Percentiles rank a stretch among this genome's conserved stretches.
These are phyloP conservation scores for Plebejus anna DNA, from an alignment of 2,888 invertebrate genomes.

Conservation along the genomic window DNA sequence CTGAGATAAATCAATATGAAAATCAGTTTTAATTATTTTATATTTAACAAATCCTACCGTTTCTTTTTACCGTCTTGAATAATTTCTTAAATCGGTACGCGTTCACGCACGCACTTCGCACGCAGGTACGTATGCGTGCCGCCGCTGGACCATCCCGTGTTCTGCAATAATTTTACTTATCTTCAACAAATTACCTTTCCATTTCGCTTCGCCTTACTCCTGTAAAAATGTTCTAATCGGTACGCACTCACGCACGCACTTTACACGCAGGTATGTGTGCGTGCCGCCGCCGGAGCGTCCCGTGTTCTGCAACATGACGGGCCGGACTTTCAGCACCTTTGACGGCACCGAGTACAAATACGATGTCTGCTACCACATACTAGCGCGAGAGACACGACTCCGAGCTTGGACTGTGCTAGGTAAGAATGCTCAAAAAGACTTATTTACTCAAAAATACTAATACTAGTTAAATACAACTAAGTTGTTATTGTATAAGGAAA, in stretches of 20 bases:
- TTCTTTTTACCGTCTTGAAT: not conserved
- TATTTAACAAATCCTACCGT: too few species aligned
- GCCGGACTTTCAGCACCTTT: slow-evolving; percentile 88
- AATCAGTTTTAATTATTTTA: too few species aligned
- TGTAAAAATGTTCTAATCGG: not conserved
- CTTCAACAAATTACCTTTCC: too few species aligned
- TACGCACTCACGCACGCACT: not conserved
- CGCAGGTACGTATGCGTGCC: slow-evolving; percentile 82
- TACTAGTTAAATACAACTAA: too few species aligned
- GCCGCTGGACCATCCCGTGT: slow-evolving; percentile 81
- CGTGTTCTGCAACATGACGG: slow-evolving; percentile 85
- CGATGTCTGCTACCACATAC: slow-evolving; percentile 89
- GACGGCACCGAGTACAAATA: slow-evolving; percentile 89
- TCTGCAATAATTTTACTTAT: slow-evolving; percentile 69
- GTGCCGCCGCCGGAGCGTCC: slow-evolving; percentile 82
- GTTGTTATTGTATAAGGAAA: too few species aligned
- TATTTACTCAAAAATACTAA: too few species aligned
- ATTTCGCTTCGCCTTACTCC: too few species aligned
- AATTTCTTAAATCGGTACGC: not conserved
- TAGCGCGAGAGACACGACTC: slow-evolving; percentile 84
- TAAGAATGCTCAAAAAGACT: slow-evolving; percentile 45
- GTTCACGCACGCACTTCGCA: not conserved
- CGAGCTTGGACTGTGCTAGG: slow-evolving; percentile 86
- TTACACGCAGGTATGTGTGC: slow-evolving; percentile 78
- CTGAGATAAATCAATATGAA: too few species aligned